phyloP scores from a whole-genome alignment of 1,140 invertebrate genomes.

The Solenopsis fugax region DNA sequence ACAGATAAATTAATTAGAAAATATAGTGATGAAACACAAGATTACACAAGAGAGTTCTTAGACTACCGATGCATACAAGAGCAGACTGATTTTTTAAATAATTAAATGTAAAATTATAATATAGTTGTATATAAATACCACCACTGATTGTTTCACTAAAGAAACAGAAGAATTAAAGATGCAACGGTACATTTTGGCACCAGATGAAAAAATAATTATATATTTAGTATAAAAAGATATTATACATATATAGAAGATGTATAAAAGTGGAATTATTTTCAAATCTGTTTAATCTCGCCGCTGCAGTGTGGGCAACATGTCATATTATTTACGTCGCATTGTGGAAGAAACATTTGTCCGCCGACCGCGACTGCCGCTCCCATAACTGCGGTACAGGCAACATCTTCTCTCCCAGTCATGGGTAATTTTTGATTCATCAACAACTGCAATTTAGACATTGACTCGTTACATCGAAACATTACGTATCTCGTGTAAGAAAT shows the following conservation, averaged over 20 bases:
- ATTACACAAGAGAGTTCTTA: background rate
- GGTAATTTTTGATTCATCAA: constrained; percentile 84
- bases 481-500: constrained; percentile 15
- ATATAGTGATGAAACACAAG: background rate
- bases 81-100: constrained; percentile 10
- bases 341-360: constrained; percentile 83
- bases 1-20: constrained; percentile 9
- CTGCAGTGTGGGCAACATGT: constrained; percentile 86
- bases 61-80: background rate
- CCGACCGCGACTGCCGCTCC: constrained; percentile 86
- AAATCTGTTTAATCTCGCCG: constrained; percentile 86
- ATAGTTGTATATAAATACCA: background rate
- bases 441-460: constrained; percentile 72
- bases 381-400: constrained; percentile 86
- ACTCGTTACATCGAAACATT: background rate
- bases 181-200: background rate
- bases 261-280: constrained; percentile 58
- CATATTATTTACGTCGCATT: constrained; percentile 74
- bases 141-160: background rate
- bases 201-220: constrained; percentile 31
- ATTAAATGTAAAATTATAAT: constrained; percentile 4
- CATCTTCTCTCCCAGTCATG: constrained; percentile 84
- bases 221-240: constrained; percentile 23
- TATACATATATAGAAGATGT: background rate
- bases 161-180: background rate